phyloP scores from a whole-genome alignment of 2,797 vertebrate species.

The Sciurus vulgaris region DNA sequence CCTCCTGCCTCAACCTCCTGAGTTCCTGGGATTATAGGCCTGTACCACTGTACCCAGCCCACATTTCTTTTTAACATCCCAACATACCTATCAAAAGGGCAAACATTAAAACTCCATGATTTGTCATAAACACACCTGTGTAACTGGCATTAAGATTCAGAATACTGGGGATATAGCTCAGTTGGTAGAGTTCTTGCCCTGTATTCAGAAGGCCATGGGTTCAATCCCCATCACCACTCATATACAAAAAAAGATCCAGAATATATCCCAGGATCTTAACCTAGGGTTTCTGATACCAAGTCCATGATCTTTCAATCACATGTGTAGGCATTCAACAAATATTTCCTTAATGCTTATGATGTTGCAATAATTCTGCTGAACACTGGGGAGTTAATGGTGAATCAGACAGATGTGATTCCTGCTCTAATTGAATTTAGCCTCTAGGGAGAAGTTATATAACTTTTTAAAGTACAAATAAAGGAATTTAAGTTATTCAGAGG shows the following conservation, averaged over 20 bases:
- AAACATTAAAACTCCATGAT: background rate
- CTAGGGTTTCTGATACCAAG: background rate
- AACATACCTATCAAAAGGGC: conserved; percentile 23
- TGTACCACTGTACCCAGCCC: too few species aligned
- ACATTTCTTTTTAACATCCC: background rate
- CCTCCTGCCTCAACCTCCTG: too few species aligned
- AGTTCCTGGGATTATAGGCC: too few species aligned
- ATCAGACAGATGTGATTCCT: conserved; percentile 2
- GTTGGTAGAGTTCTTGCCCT: too few species aligned
- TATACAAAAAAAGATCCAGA: background rate
- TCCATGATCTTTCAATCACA: conserved; percentile 20
- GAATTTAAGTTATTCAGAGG: conserved; percentile 19
- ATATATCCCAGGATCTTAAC: conserved; percentile 19
- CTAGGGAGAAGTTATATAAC: background rate
- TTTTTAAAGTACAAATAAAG: conserved; percentile 15
- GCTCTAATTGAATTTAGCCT: background rate
- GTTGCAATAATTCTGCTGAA: conserved; percentile 56
- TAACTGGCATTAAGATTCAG: background rate
- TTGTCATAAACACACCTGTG: conserved; percentile 31
- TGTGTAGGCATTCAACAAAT: conserved; percentile 6
- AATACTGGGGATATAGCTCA: too few species aligned
- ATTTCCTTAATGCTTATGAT: conserved; percentile 32
- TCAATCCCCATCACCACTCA: too few species aligned
- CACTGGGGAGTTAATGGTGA: background rate
- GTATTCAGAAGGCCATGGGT: too few species aligned